phyloP scores from a whole-genome alignment of 2,888 invertebrate species.

The Spodoptera littoralis region DNA sequence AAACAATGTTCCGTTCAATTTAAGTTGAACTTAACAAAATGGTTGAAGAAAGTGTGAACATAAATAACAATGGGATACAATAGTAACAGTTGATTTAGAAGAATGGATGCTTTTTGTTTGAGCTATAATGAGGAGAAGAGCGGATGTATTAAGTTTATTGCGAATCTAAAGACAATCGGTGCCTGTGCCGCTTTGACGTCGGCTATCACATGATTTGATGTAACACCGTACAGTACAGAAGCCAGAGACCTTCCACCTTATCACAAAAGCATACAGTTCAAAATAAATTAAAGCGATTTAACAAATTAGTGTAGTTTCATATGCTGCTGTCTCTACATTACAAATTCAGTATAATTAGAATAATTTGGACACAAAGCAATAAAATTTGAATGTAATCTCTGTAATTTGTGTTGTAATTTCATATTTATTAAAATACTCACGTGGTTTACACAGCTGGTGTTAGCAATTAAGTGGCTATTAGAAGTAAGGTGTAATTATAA shows the following conservation, averaged over 20 bases:
- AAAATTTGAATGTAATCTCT: conserved; percentile 5
- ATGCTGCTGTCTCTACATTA: conserved; percentile 10
- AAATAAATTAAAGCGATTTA: too few relatives aligned
- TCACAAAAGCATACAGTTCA: too few relatives aligned
- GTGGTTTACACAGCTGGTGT: background rate
- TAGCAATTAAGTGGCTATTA: too few relatives aligned
- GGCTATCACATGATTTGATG: conserved; percentile 41
- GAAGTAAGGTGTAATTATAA: too few relatives aligned
- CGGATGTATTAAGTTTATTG: conserved; percentile 23
- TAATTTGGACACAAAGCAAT: conserved; percentile 22
- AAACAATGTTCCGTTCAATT: conserved; percentile 26
- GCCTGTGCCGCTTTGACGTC: background rate
- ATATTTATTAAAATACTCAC: background rate
- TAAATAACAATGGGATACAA: conserved; percentile 17
- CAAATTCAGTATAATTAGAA: conserved; percentile 19
- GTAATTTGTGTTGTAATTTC: conserved; percentile 3
- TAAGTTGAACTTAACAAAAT: conserved; percentile 9
- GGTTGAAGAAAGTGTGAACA: conserved; percentile 22
- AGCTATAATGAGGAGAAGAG: conserved; percentile 1
- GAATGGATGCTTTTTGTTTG: conserved; percentile 18
- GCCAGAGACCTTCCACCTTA: too few relatives aligned
- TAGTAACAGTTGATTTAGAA: conserved; percentile 22
- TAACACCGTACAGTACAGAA: conserved; percentile 15
- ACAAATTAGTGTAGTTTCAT: background rate
- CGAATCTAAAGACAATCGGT: conserved; percentile 18